Conservation (phyloP, 2,797 vertebrate species). For the Echiichthys vipera region DNA sequence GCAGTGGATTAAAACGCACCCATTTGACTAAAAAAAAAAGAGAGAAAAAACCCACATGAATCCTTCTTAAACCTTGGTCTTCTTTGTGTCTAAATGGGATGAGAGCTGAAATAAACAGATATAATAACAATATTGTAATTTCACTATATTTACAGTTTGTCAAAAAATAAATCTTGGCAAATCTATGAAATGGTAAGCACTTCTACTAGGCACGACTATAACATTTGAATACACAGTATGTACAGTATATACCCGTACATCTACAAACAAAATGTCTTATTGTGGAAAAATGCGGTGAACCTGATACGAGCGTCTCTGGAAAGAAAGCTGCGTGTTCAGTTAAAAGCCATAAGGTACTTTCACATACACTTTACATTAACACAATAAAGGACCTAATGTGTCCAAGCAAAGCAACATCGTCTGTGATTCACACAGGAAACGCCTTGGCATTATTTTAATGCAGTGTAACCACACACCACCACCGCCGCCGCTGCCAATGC, state of each 20-base stretch:
- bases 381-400: conserved; percentile 8
- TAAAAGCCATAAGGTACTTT: conserved; percentile 10
- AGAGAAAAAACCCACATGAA: not conserved
- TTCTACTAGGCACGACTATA: not conserved
- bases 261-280: not conserved
- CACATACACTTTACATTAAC: conserved; percentile 4
- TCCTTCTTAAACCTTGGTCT: conserved; percentile 7
- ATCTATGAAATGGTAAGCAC: not conserved
- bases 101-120: not conserved
- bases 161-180: not conserved
- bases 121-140: not conserved
- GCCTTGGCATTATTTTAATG: conserved; percentile 19
- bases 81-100: conserved; percentile 3
- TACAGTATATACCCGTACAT: not conserved
- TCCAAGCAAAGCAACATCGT: conserved; percentile 6
- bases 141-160: not conserved
- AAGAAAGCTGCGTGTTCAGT: not conserved
- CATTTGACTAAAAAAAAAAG: no score
- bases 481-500: not conserved
- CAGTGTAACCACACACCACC: conserved; percentile 13
- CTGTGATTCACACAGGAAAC: conserved; percentile 18
- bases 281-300: not conserved
- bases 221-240: not conserved
- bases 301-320: not conserved
- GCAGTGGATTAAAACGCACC: conserved; percentile 45